These are phyloP conservation scores for Agonopterix arenella DNA, from an alignment of 2,888 invertebrate species.

Conservation along the genomic window DNA sequence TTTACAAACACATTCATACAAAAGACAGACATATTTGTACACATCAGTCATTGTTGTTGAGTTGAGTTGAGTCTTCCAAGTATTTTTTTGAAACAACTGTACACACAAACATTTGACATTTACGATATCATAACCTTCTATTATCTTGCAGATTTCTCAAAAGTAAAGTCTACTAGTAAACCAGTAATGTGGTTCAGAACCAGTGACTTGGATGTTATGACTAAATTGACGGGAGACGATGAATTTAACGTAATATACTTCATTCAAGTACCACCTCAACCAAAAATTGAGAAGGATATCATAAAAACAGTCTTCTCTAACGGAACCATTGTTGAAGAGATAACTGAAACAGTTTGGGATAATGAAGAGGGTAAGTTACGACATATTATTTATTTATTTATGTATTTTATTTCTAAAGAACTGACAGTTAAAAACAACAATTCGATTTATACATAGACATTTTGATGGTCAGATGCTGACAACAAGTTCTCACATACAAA, in stretches of 20 bases:
- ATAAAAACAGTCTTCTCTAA: constrained; percentile 36
- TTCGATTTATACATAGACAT: not conserved
- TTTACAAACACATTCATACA: too few relatives aligned
- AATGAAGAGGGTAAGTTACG: constrained; percentile 4
- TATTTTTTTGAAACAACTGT: not conserved
- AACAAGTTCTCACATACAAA: too few relatives aligned
- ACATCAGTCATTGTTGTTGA: not conserved
- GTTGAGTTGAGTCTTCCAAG: not conserved
- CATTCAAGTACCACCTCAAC: constrained; percentile 25
- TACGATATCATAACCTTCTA: not conserved
- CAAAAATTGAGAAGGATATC: constrained; percentile 29
- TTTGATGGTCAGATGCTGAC: not conserved
- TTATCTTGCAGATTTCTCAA: constrained; percentile 12
- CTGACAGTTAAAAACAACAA: not conserved
- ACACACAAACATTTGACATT: not conserved
- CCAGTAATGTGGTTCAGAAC: constrained; percentile 14
- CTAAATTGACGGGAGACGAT: constrained; percentile 16
- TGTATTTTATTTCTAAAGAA: not conserved
- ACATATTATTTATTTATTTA: not conserved
- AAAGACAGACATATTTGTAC: not conserved
- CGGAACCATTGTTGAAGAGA: constrained; percentile 40
- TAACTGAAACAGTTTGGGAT: constrained; percentile 18
- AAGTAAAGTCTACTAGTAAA: constrained; percentile 6
- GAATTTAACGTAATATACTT: constrained; percentile 26
- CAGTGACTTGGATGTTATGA: constrained; percentile 18